Evolutionary conservation across 2,113 vertebrate genomes (phyloP).

Genomic region (Perca flavescens): DNA sequence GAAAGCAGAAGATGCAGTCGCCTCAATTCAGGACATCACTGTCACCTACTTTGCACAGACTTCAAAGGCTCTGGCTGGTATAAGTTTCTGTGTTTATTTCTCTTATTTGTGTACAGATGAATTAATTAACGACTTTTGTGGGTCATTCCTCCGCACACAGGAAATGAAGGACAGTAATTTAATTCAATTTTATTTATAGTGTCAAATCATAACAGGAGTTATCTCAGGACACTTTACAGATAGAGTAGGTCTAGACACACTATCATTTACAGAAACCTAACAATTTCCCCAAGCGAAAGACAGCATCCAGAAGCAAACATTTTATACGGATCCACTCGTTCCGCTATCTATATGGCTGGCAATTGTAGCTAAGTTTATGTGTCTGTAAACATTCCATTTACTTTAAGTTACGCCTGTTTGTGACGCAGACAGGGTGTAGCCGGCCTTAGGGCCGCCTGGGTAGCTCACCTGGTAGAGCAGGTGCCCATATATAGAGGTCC

Average conservation of each 20-base stretch:
- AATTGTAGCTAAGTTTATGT: neutral
- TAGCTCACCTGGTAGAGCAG: too few relatives aligned
- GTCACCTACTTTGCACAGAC: slow-evolving; percentile 95
- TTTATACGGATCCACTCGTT: neutral
- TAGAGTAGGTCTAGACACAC: too few relatives aligned
- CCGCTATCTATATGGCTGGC: neutral
- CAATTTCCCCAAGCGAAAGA: neutral
- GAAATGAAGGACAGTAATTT: neutral
- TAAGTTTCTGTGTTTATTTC: slow-evolving; percentile 21
- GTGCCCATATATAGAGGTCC: too few relatives aligned
- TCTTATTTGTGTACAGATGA: slow-evolving; percentile 11
- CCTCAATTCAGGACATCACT: slow-evolving; percentile 95
- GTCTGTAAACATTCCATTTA: neutral
- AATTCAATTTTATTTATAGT: too few relatives aligned
- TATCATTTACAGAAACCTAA: too few relatives aligned
- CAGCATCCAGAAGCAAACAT: too few relatives aligned
- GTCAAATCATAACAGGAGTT: too few relatives aligned
- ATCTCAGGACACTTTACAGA: too few relatives aligned
- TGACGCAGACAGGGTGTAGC: too few relatives aligned
- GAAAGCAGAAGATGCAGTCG: slow-evolving; percentile 87
- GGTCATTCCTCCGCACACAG: neutral
- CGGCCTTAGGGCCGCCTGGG: too few relatives aligned
- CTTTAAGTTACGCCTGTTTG: neutral
- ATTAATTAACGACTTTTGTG: slow-evolving; percentile 16
- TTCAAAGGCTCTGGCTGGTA: slow-evolving; percentile 90